A percentile compares a stretch with the other conserved stretches of the same genome.
phyloP scores from a whole-genome alignment of 2,888 invertebrate genomes.

The Andricus quercusramuli region DNA sequence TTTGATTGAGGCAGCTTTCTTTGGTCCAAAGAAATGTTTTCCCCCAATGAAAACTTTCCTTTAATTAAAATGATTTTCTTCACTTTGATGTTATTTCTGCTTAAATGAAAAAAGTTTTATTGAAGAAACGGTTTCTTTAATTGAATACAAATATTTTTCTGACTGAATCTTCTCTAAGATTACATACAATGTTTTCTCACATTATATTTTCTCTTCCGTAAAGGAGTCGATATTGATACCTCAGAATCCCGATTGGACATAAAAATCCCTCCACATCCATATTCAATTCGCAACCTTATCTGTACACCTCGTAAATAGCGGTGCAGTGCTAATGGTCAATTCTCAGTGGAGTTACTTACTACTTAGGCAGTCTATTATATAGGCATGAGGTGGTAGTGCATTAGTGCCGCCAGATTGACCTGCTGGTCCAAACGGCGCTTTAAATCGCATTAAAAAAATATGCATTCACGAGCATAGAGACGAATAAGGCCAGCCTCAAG shows the following conservation, averaged over 20 bases:
- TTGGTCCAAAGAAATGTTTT: no score
- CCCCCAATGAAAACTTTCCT: no score
- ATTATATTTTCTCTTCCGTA: neutral
- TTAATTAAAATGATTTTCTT: no score
- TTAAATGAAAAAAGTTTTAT: no score
- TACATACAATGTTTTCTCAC: no score
- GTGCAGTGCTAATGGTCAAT: slow-evolving; percentile 54
- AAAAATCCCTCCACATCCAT: slow-evolving; percentile 50
- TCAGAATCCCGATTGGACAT: neutral
- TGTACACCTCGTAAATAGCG: slow-evolving; percentile 62
- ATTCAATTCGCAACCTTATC: slow-evolving; percentile 61
- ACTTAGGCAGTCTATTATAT: slow-evolving; percentile 44
- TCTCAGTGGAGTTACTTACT: slow-evolving; percentile 55
- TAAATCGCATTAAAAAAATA: slow-evolving; percentile 59
- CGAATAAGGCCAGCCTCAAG: neutral
- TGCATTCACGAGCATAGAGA: neutral
- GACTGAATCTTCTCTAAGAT: no score
- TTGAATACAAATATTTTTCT: no score
- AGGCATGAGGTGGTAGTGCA: slow-evolving; percentile 60
- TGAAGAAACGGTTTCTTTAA: no score
- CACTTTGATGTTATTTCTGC: no score
- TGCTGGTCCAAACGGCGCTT: slow-evolving; percentile 61
- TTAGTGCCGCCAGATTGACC: slow-evolving; percentile 71
- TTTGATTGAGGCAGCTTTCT: no score
- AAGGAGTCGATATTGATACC: slow-evolving; percentile 8